Conservation (phyloP, 1,140 invertebrate species). For the Brachionus rubens region DNA sequence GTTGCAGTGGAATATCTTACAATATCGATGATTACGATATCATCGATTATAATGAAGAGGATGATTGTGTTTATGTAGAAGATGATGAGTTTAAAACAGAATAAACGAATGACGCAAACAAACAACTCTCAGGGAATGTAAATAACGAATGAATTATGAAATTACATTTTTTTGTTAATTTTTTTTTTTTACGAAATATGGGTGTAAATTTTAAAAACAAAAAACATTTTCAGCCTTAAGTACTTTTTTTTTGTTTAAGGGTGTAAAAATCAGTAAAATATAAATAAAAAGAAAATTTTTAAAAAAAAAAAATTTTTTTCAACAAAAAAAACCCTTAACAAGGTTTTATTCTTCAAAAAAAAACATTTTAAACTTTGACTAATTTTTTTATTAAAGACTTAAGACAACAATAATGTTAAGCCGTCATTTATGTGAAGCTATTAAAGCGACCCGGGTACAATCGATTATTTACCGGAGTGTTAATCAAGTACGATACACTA, state of each 20-base stretch:
- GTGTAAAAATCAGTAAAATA: neutral
- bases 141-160: conserved; percentile 19
- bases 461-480: neutral
- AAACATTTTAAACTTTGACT: neutral
- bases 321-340: neutral
- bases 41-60: conserved; percentile 11
- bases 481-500: conserved; percentile 2
- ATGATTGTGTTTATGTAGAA: conserved; percentile 19
- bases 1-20: conserved; percentile 28
- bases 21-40: conserved; percentile 31
- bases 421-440: conserved; percentile 25
- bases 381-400: neutral
- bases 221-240: conserved; percentile 28
- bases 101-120: neutral
- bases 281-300: conserved; percentile 13
- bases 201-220: conserved; percentile 11
- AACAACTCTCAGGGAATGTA: conserved; percentile 16
- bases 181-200: neutral
- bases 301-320: neutral
- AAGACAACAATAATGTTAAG: neutral
- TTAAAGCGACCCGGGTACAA: neutral
- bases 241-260: neutral
- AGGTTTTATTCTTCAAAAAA: neutral
- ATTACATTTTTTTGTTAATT: neutral
- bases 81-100: neutral